Base-by-base conservation (phyloP, 2,888 invertebrate species). In the Tholera decimalis region DNA sequence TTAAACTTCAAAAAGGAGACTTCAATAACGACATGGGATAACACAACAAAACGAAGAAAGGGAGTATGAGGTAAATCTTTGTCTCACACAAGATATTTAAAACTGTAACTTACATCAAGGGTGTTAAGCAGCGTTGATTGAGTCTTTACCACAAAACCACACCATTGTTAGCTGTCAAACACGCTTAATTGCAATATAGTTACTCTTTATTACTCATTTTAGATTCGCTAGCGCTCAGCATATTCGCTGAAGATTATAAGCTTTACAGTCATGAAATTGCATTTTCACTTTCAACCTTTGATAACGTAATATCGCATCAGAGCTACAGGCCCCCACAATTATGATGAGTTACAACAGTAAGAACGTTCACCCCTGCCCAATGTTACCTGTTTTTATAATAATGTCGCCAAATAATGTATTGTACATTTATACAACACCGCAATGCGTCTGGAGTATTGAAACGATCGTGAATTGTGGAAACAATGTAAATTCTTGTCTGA, bases 311-410 rank as follows among this genome's bases (percentile, higher is more conserved):
- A 58, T 28, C 30, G 39, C 72, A 37, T 59, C n/a, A 46, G 44
- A 59, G 60, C 53, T 37, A 41, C 22, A 24, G 28, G 3, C 18
- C n/a, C 8, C 8, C 33, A 73, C 33, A 33, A 15, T 73, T 35
- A 77, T 71, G 56, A 74, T 30, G 56, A 59, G 33, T 44, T 53
- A 56, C 24, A 54, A 18, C 30, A 22, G 39, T 63, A 35, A 55
- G 62, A 15, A 53, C 75, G 49, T 70, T 70, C 50, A 43, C 15
- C n/a, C 15, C 46, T 26, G 37, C 37, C 28, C 18, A 39, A 46
- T 44, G 62, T 69, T 49, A 57, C 39, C 15, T 44, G n/a, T n/a
- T 61, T 69, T 75, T 75, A 57, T 50, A 70, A 75, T 69, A 54
- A 61, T 35, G 53, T 22, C 43, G 56, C 75, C 49, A 75, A 75